Evolutionary conservation across 2,888 invertebrate genomes (phyloP).

Genomic region (Byasa hedistus): DNA sequence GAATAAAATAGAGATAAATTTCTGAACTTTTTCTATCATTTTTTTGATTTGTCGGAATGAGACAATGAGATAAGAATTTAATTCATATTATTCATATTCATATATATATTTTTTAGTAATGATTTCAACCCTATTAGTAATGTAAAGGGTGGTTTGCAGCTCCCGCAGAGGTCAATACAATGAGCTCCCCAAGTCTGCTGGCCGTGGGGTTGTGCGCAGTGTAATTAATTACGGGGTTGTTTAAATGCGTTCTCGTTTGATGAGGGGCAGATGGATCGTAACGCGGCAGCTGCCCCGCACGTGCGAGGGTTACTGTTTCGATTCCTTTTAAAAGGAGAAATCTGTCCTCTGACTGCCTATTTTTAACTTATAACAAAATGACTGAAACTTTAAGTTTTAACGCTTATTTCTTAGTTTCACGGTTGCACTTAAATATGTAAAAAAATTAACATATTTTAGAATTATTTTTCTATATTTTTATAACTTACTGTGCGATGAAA

Average conservation of each 20-base stretch:
- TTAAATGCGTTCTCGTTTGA: constrained; percentile 21
- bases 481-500: too few species aligned
- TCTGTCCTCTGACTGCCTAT: neutral
- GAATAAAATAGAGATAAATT: too few species aligned
- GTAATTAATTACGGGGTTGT: constrained; percentile 28
- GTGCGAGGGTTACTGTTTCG: constrained; percentile 42
- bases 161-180: constrained; percentile 15
- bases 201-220: constrained; percentile 5
- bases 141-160: neutral
- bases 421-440: too few species aligned
- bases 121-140: too few species aligned
- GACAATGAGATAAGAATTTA: too few species aligned
- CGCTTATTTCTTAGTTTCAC: neutral
- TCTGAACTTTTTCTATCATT: too few species aligned
- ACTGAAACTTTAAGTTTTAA: neutral
- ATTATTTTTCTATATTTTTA: too few species aligned
- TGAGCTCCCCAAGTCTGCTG: neutral
- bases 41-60: too few species aligned
- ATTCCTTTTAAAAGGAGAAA: neutral
- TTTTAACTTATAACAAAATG: neutral
- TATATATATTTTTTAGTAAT: too few species aligned
- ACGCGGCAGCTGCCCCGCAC: constrained; percentile 66
- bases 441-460: too few species aligned
- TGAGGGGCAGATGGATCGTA: constrained; percentile 49
- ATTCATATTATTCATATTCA: too few species aligned